These are phyloP conservation scores for Pachycephala philippinensis DNA, from an alignment of 2,113 vertebrate genomes.

Conservation along the genomic window DNA sequence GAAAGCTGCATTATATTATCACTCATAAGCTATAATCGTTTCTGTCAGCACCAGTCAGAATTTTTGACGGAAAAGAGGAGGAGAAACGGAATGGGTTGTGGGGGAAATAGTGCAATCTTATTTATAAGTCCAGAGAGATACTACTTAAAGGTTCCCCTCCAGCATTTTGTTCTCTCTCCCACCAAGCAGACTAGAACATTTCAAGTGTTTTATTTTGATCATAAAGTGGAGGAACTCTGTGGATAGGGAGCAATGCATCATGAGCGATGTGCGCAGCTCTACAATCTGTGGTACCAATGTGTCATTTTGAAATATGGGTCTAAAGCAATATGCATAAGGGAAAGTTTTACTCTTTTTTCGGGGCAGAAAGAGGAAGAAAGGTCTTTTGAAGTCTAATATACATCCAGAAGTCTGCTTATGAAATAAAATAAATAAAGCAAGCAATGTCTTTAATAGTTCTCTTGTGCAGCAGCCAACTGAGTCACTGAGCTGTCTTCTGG, in stretches of 20 bases:
- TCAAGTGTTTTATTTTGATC: slow-evolving; percentile 54
- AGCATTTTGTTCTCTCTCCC: background rate
- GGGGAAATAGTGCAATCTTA: background rate
- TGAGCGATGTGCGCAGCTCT: background rate
- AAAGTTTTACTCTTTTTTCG: background rate
- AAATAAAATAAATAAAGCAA: slow-evolving; percentile 5
- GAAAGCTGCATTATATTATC: slow-evolving; percentile 80
- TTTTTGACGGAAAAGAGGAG: slow-evolving; percentile 33
- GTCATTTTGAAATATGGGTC: background rate
- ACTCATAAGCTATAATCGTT: slow-evolving; percentile 79
- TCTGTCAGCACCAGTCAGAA: slow-evolving; percentile 63
- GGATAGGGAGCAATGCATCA: slow-evolving; percentile 14
- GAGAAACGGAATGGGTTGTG: background rate
- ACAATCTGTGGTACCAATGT: background rate
- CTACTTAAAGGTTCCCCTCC: background rate
- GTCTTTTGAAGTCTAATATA: background rate
- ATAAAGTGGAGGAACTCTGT: slow-evolving; percentile 9
- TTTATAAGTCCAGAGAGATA: background rate
- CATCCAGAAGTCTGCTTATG: background rate
- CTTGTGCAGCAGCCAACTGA: background rate
- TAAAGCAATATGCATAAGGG: background rate
- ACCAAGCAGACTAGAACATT: slow-evolving; percentile 11
- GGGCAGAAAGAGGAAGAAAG: background rate
- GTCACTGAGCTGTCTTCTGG: background rate
- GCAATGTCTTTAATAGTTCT: background rate